Evolutionary conservation across 2,113 vertebrate genomes (phyloP).

Genomic region (Atherinomorus stipes): DNA sequence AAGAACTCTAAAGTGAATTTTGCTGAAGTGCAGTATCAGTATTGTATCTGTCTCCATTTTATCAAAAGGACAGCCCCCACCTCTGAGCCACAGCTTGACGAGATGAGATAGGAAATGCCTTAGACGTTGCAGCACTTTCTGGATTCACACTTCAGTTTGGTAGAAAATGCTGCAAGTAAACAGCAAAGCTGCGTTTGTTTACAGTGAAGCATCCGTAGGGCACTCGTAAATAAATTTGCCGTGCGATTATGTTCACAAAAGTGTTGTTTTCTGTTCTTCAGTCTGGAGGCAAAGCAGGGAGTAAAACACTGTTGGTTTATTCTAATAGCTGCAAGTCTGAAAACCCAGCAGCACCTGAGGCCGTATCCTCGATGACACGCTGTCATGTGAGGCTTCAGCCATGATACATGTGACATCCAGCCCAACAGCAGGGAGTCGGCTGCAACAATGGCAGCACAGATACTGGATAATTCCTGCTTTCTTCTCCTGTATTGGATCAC

Average conservation of each 20-base stretch:
- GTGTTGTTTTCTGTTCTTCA: background rate
- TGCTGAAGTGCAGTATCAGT: background rate
- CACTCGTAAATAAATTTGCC: background rate
- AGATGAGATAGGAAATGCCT: constrained; percentile 22
- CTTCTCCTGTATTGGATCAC: constrained; percentile 1
- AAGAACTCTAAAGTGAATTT: background rate
- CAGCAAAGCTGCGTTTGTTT: background rate
- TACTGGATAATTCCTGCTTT: constrained; percentile 1
- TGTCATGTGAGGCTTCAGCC: constrained; percentile 61
- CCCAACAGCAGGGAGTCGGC: constrained; percentile 13
- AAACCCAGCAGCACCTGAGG: constrained; percentile 34
- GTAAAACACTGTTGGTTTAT: constrained; percentile 7
- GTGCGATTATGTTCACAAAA: background rate
- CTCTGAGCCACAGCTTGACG: background rate
- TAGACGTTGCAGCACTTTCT: background rate
- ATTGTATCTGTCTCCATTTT: background rate
- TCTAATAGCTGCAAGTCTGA: constrained; percentile 10
- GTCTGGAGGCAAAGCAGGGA: background rate
- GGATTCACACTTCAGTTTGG: background rate
- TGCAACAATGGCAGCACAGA: constrained; percentile 28
- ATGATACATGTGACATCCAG: constrained; percentile 45
- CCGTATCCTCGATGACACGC: constrained; percentile 4
- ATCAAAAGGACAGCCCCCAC: background rate
- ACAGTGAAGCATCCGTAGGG: background rate
- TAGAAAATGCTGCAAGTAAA: constrained; percentile 1